These are phyloP conservation scores for Enhydra lutris DNA, from an alignment of 2,113 vertebrate species.

Conservation along the genomic window DNA sequence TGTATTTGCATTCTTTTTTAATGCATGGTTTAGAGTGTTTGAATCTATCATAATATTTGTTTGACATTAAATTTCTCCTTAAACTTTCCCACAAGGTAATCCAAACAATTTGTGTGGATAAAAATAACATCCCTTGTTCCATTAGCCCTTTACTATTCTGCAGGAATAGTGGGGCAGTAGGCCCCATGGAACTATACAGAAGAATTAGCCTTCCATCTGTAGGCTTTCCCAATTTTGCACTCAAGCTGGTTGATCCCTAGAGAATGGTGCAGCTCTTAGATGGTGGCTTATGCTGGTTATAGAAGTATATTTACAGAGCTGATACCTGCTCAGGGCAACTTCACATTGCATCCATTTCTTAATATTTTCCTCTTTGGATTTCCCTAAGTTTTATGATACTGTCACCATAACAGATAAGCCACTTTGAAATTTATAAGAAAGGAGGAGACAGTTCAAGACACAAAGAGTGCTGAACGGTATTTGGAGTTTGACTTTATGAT, in stretches of 20 bases:
- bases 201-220: background rate
- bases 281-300: conserved; percentile 23
- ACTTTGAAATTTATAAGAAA: background rate
- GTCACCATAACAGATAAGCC: background rate
- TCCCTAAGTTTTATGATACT: background rate
- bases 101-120: conserved; percentile 22
- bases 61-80: conserved; percentile 16
- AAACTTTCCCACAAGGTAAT: background rate
- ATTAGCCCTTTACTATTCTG: conserved; percentile 33
- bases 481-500: background rate
- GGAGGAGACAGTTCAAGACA: background rate
- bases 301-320: conserved; percentile 15
- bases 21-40: background rate
- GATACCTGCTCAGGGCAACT: background rate
- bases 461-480: background rate
- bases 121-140: conserved; percentile 3
- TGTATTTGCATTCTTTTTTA: background rate
- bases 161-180: background rate
- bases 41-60: background rate
- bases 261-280: conserved; percentile 41
- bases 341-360: background rate
- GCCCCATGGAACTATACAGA: background rate
- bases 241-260: conserved; percentile 10
- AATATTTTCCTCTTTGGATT: background rate
- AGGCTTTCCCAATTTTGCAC: background rate